Percentiles rank a stretch among this genome's conserved stretches.
These are phyloP conservation scores for Nothocercus julius DNA, from an alignment of 2,113 vertebrate genomes.

Conservation along the genomic window DNA sequence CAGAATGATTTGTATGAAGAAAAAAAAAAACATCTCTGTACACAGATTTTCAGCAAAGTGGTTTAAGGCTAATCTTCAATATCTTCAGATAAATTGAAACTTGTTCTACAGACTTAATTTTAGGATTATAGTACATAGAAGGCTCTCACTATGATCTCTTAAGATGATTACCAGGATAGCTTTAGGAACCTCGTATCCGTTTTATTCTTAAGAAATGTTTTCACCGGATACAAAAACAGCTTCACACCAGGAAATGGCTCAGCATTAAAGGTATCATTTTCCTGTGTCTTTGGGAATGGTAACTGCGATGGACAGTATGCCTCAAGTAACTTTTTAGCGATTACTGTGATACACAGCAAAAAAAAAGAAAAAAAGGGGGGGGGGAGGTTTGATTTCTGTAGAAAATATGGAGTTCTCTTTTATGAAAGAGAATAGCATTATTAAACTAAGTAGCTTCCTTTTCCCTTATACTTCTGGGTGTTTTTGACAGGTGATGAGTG, in stretches of 20 bases:
- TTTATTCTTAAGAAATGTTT: background rate
- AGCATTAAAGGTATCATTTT: background rate
- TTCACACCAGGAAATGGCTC: background rate
- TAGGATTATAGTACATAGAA: background rate
- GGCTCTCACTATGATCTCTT: background rate
- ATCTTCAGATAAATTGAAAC: background rate
- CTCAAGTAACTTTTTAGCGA: background rate
- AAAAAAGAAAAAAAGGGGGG: too few relatives aligned
- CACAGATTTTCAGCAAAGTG: background rate
- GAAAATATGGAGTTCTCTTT: too few relatives aligned
- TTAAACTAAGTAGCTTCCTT: conserved; percentile 31
- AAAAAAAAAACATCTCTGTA: background rate
- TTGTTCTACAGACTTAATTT: background rate
- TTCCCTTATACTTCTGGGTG: conserved; percentile 42
- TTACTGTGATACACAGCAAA: background rate
- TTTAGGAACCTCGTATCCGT: background rate
- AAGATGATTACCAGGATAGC: background rate
- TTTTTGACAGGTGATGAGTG: conserved; percentile 89
- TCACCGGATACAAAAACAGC: background rate
- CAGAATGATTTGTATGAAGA: background rate
- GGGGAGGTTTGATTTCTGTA: too few relatives aligned
- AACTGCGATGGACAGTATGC: background rate
- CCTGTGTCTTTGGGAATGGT: background rate
- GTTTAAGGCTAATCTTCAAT: background rate
- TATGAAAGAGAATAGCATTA: background rate